Evolutionary conservation across 2,888 invertebrate species (phyloP).

Genomic region (Lottia scabra): DNA sequence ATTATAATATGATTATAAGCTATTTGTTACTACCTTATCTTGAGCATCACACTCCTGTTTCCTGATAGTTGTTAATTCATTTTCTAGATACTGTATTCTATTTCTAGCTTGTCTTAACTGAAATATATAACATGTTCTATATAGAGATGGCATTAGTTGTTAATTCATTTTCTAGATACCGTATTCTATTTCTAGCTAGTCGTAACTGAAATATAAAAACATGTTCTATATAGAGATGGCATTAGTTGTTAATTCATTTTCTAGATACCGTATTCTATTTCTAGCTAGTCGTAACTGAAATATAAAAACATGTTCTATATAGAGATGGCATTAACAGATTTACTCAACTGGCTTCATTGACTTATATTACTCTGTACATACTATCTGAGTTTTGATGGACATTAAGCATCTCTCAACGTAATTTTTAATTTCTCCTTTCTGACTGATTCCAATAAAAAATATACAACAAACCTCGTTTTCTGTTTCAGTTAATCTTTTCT

Average conservation of each 20-base stretch:
- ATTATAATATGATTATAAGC: too few species aligned
- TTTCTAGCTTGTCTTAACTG: conserved; percentile 27
- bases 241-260: conserved; percentile 51
- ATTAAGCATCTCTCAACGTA: too few species aligned
- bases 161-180: conserved; percentile 53
- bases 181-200: conserved; percentile 40
- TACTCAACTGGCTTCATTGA: too few species aligned
- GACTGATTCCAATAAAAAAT: too few species aligned
- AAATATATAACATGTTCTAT: too few species aligned
- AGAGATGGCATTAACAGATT: not conserved
- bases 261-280: conserved; percentile 45
- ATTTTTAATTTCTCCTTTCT: too few species aligned
- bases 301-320: too few species aligned
- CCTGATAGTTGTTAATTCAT: conserved; percentile 51
- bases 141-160: conserved; percentile 26
- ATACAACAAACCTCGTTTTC: not conserved
- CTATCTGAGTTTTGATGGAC: too few species aligned
- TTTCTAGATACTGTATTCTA: conserved; percentile 48
- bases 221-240: too few species aligned
- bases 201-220: too few species aligned
- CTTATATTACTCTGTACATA: too few species aligned
- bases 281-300: conserved; percentile 22
- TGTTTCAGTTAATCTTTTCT: not conserved
- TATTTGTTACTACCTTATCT: too few species aligned
- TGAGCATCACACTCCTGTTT: conserved; percentile 56